phyloP scores from a whole-genome alignment of 2,888 invertebrate genomes.

The Reticulitermes lucifugus region DNA sequence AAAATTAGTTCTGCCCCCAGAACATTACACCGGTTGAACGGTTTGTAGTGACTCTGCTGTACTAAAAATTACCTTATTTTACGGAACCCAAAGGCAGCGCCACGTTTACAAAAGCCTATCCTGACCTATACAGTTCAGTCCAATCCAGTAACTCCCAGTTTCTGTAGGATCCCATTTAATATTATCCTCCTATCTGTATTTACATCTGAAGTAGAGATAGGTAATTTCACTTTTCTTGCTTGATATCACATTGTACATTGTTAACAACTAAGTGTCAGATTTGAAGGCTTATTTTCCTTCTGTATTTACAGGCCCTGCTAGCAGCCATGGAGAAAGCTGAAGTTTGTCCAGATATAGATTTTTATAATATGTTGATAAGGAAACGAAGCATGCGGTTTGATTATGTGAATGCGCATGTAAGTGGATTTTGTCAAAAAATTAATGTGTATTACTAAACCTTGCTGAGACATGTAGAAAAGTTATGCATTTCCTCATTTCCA shows the following conservation, averaged over 20 bases:
- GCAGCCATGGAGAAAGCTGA: constrained; percentile 69
- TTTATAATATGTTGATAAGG: constrained; percentile 89
- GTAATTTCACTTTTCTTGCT: too few relatives aligned
- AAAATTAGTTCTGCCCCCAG: not conserved
- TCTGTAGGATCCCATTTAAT: too few relatives aligned
- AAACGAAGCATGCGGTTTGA: constrained; percentile 78
- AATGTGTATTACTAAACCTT: too few relatives aligned
- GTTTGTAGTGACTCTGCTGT: not conserved
- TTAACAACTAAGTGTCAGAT: not conserved
- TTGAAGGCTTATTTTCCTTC: constrained; percentile 18
- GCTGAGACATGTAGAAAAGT: too few relatives aligned
- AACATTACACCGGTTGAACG: too few relatives aligned
- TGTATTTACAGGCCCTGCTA: constrained; percentile 67
- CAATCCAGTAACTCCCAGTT: too few relatives aligned
- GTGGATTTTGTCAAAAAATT: constrained; percentile 55
- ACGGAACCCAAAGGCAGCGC: too few relatives aligned
- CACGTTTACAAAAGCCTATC: not conserved
- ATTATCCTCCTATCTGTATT: too few relatives aligned
- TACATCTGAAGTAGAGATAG: too few relatives aligned
- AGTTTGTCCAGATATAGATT: constrained; percentile 80
- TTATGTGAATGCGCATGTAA: constrained; percentile 77
- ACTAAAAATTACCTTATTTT: too few relatives aligned
- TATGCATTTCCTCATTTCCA: too few relatives aligned
- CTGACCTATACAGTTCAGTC: too few relatives aligned
- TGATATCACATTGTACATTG: not conserved